A percentile compares a stretch with the other conserved stretches of the same genome.
Conservation (phyloP, 1,140 invertebrate genomes). For the Micrasema longulum region DNA sequence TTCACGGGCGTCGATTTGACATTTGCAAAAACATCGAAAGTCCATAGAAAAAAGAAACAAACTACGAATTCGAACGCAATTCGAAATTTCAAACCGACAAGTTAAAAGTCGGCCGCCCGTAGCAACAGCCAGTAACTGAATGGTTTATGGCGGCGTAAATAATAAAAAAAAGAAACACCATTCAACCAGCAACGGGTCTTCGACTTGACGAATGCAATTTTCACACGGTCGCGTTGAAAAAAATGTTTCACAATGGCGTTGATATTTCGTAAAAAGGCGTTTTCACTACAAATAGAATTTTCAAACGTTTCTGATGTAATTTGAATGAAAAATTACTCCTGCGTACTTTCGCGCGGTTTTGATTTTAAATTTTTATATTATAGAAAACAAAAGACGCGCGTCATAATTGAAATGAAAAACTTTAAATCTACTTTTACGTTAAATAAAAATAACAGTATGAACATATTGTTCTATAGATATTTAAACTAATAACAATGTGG, state of each 20-base stretch:
- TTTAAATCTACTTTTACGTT: too few species aligned
- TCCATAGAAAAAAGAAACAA: not conserved
- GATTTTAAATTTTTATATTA: not conserved
- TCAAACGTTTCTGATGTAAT: not conserved
- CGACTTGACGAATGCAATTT: not conserved
- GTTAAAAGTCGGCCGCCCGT: not conserved
- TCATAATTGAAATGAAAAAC: too few species aligned
- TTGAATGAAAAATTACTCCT: not conserved
- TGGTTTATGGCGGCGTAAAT: not conserved
- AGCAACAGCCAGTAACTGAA: slow-evolving; percentile 25
- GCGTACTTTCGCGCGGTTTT: not conserved
- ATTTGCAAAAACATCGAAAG: not conserved
- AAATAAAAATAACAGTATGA: too few species aligned
- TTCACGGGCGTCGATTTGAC: not conserved
- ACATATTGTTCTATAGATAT: too few species aligned
- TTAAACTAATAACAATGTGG: too few species aligned
- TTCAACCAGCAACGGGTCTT: not conserved
- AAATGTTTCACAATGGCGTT: too few species aligned
- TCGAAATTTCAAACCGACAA: slow-evolving; percentile 11
- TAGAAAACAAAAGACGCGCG: not conserved
- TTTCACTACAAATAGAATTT: not conserved
- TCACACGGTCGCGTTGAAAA: slow-evolving; percentile 12
- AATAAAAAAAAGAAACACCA: slow-evolving; percentile 1
- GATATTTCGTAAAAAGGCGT: not conserved
- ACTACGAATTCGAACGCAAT: slow-evolving; percentile 1